These are phyloP conservation scores for Platorchestia sp. DNA, from an alignment of 1,140 invertebrate genomes.

Conservation along the genomic window DNA sequence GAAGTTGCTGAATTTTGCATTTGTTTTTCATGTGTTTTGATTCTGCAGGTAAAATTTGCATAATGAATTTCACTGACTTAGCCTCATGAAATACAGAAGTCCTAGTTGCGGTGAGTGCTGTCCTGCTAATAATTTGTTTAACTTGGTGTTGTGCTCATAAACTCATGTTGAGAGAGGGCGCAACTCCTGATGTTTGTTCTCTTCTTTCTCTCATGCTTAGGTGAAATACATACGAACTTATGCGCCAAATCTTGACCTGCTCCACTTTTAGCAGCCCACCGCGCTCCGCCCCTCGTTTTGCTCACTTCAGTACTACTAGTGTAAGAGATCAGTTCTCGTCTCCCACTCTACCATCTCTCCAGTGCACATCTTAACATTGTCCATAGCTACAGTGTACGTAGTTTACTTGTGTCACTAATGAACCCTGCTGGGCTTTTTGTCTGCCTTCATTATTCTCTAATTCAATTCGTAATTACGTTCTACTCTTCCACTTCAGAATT, in stretches of 20 bases:
- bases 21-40: not conserved
- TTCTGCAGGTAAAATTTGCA: not conserved
- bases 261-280: constrained; percentile 51
- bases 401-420: not conserved
- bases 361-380: not conserved
- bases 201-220: constrained; percentile 36
- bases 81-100: not conserved
- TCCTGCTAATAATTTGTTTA: not conserved
- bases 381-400: not conserved
- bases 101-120: not conserved
- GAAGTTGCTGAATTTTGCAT: not conserved
- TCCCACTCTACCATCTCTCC: not conserved
- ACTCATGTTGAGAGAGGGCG: not conserved
- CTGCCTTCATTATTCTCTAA: not conserved
- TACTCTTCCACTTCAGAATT: not conserved
- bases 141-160: not conserved
- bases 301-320: constrained; percentile 52
- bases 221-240: constrained; percentile 52
- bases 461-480: not conserved
- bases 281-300: constrained; percentile 26
- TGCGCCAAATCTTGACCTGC: constrained; percentile 52
- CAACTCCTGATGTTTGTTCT: constrained; percentile 22
- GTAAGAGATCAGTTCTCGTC: constrained; percentile 19
- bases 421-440: constrained; percentile 6
- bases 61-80: not conserved